phyloP scores from a whole-genome alignment of 2,113 vertebrate genomes.

The Mungos mungo region DNA sequence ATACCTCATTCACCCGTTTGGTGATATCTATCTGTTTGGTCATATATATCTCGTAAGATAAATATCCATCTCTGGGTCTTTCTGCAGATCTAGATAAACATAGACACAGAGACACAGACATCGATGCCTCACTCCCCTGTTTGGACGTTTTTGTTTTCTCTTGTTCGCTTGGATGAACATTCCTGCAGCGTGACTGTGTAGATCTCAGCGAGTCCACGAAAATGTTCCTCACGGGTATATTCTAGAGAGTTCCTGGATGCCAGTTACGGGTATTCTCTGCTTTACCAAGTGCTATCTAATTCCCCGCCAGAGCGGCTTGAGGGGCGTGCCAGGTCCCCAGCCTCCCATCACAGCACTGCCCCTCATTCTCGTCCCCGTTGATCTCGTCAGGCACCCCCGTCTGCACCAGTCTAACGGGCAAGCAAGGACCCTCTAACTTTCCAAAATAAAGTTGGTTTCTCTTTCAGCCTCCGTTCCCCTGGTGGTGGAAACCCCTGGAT shows the following conservation, averaged over 20 bases:
- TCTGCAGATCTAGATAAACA: too few species aligned
- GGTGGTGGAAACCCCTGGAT: background rate
- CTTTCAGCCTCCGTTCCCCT: background rate
- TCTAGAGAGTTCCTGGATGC: background rate
- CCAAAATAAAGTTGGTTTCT: background rate
- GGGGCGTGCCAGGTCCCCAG: fast-evolving
- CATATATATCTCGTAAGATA: too few species aligned
- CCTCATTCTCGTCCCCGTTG: fast-evolving
- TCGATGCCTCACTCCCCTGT: background rate
- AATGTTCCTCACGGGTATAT: background rate
- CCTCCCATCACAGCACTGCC: fast-evolving
- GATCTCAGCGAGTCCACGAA: fast-evolving
- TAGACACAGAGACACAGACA: too few species aligned
- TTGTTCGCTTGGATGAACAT: background rate
- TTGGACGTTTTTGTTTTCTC: background rate
- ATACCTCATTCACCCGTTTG: background rate
- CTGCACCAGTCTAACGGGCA: too few species aligned
- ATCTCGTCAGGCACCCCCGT: fast-evolving
- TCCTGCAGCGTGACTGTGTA: fast-evolving
- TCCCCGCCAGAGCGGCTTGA: background rate
- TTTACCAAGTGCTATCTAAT: background rate
- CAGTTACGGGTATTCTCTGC: background rate
- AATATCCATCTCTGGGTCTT: too few species aligned
- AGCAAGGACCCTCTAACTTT: background rate
- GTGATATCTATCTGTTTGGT: too few species aligned